Evolutionary conservation across 1,140 invertebrate genomes (phyloP), one percentile per base, ranked within the genome.

Genomic region (Drosophila erecta): DNA sequence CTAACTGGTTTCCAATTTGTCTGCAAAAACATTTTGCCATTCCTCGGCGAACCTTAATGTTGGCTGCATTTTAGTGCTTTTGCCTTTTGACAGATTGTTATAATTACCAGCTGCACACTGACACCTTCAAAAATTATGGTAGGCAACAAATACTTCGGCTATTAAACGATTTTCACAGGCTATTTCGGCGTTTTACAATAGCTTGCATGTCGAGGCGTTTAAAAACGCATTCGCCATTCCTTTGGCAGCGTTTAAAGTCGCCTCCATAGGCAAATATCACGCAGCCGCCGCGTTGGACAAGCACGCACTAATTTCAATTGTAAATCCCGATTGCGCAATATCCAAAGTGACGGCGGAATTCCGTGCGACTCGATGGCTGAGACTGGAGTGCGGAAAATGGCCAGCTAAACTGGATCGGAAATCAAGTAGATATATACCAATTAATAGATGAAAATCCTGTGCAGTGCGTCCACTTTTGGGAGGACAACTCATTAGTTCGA

Each of bases 261-360:
- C 41, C 51, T 47, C 10, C 67, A 12, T 35, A 57, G 35, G 7
- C 49, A 44, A 74, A 74, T 56, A 64, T 69, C 64, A 57, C 43
- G 64, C 65, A 71, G 67, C 65, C 65, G 67, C 50, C 41, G n/a
- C 67, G 20, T 64, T 74, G 58, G 58, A 24, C 51, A 38, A 40
- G 40, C 71, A 76, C 57, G 73, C 64, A 76, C 73, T 76, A 70
- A 77, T 77, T 76, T 69, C 46, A 77, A 77, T 77, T 76, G 73
- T 70, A 69, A 76, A 61, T 70, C 64, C 38, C 27, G 17, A 56
- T 77, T 76, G 57, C 74, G 64, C 56, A 77, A 76, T 49, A 33
- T 15, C 47, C 71, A 65, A 75, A 75, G 59, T 65, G 43, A 49
- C 35, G 20, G 33, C 37, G 40, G 66, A 70, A 70, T 70, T 67